Base-by-base conservation (phyloP, 92 coral and sea anemone species). In the Micromussa lordhowensis region DNA sequence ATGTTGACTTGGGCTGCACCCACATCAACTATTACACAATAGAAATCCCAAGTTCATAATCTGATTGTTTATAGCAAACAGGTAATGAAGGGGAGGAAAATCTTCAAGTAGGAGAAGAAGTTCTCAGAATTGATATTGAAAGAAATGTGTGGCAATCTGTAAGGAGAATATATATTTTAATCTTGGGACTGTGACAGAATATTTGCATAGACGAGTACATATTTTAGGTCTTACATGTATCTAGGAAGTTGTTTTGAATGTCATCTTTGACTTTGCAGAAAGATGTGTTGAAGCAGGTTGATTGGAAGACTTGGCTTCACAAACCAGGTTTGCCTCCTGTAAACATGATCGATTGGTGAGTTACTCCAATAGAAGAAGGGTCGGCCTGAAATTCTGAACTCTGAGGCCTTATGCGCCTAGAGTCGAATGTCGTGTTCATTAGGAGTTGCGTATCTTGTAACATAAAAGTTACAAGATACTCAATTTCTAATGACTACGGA, bases 301-400 rank as follows among this genome's bases (percentile, higher is more conserved):
- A 95, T 74, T 95, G 98, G 98, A 88, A 94, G 1, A 90, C 94
- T 29, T 95, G 98, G 98, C 87, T 95, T 4, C 17, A 88, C 70
- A 92, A 80, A 49, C 95, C 96, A 11, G 98, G 98, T 16, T 94
- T 95, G 94, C 98, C 98, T 35, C 98, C 98, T 51, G 95, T 95
- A 30, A 80, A 95, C 68, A 86, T 95, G 92, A 48, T 94, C 30
- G 95, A 95, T 51, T 92, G 93, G 98, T 94, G 40, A 66, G 72
- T 70, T 34, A 15, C n/a, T 48, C 22, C 17, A n/a, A 32, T 36
- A 19, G 24, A 36, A 71, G 68, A 22, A 61, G 12, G 29, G n/a
- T 24, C 18, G 21, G 7, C n/a, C 9, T 59, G 66, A 8, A 44
- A 44, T 1, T 44, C 51, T 44, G 51, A 44, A 44, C 51, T 44